Conservation (phyloP, 2,888 invertebrate species). For the Clepsis dumicolana region DNA sequence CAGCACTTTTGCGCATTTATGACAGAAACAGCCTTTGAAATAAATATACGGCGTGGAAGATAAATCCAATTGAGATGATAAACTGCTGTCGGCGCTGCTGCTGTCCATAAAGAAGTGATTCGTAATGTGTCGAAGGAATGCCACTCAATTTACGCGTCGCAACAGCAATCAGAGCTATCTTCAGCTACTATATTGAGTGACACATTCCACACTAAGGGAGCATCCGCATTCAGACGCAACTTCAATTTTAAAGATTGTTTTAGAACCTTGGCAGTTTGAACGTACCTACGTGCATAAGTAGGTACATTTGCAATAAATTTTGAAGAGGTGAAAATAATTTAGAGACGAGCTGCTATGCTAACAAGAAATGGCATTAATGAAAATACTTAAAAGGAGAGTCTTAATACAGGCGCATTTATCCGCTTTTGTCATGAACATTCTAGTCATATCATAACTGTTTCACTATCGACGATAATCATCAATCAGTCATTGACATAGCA, state of each 20-base stretch:
- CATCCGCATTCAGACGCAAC: slow-evolving; percentile 32
- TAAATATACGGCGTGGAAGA: slow-evolving; percentile 24
- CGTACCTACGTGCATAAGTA: too few relatives aligned
- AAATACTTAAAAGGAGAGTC: neutral
- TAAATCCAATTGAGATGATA: slow-evolving; percentile 32
- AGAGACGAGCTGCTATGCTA: too few relatives aligned
- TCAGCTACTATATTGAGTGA: slow-evolving; percentile 37
- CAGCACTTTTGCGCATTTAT: slow-evolving; percentile 1
- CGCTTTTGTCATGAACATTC: neutral
- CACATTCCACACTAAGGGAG: slow-evolving; percentile 27
- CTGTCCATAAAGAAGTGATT: slow-evolving; percentile 57
- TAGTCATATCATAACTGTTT: neutral
- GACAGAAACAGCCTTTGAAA: slow-evolving; percentile 18
- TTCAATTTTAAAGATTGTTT: neutral
- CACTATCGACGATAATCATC: slow-evolving; percentile 11
- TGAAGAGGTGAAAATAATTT: too few relatives aligned
- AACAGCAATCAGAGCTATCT: slow-evolving; percentile 50
- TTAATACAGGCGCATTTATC: neutral
- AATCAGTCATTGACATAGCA: slow-evolving; percentile 33
- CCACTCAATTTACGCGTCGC: slow-evolving; percentile 53
- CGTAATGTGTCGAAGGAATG: slow-evolving; percentile 50
- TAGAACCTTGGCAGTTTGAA: neutral
- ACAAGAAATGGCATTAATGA: too few relatives aligned
- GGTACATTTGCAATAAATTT: too few relatives aligned
- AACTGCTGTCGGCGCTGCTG: slow-evolving; percentile 41